Conservation (phyloP, 2,797 vertebrate genomes). For the Coracias cyanogaster region DNA sequence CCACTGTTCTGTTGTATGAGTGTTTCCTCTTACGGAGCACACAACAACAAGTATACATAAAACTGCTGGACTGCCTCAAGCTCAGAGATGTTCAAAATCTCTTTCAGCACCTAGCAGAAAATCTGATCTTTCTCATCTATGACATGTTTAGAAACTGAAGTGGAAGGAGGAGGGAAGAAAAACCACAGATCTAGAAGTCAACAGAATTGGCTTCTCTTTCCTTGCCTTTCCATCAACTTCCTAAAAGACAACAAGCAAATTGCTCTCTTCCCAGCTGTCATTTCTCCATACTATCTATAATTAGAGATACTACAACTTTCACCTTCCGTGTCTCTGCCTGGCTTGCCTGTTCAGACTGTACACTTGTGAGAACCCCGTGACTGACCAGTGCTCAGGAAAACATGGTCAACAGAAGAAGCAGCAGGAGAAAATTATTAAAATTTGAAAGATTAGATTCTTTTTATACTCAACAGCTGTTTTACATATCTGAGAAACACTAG, state of each 20-base stretch:
- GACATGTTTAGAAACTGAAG: background rate
- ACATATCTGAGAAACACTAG: background rate
- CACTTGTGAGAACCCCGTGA: background rate
- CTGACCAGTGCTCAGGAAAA: background rate
- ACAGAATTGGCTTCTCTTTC: background rate
- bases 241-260: background rate
- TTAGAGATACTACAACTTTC: background rate
- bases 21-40: constrained; percentile 9
- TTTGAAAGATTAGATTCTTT: background rate
- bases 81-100: background rate
- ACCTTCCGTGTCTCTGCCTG: background rate
- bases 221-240: background rate
- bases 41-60: background rate
- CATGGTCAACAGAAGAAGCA: background rate
- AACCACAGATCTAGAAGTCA: background rate
- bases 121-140: background rate
- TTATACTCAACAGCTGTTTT: background rate
- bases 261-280: background rate
- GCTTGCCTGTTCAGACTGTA: background rate
- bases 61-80: background rate
- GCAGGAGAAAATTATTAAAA: background rate
- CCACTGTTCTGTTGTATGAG: background rate
- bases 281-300: background rate
- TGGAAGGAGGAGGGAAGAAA: background rate
- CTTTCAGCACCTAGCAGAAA: background rate